These are phyloP conservation scores for Actinopyga echinites DNA, from an alignment of 53 echinoderm and acorn worm genomes.

Conservation along the genomic window DNA sequence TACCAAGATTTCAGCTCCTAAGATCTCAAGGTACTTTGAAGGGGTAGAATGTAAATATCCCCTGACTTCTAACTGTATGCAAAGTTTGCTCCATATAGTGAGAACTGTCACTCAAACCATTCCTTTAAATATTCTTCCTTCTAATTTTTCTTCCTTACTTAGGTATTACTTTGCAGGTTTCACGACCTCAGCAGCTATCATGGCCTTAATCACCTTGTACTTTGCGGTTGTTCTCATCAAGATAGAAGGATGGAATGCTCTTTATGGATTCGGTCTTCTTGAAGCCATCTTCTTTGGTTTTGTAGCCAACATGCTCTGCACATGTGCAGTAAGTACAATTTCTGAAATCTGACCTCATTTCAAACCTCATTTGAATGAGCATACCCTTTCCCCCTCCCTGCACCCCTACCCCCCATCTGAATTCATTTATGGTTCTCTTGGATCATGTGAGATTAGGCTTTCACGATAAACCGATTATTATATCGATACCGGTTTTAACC, in stretches of 20 bases:
- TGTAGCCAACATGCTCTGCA: slow-evolving; percentile 67
- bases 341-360: no score
- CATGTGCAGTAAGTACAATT: slow-evolving; percentile 69
- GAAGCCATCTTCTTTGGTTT: slow-evolving; percentile 87
- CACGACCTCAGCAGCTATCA: slow-evolving; percentile 73
- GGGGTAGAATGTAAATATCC: no score
- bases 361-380: no score
- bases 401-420: no score
- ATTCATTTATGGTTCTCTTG: no score
- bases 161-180: slow-evolving; percentile 87
- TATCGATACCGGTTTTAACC: no score
- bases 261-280: slow-evolving; percentile 72
- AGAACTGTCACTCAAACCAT: background rate
- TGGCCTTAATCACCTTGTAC: slow-evolving; percentile 69
- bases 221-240: slow-evolving; percentile 63
- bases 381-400: no score
- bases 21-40: no score
- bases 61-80: background rate
- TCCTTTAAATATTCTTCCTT: background rate
- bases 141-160: background rate
- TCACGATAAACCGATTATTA: no score
- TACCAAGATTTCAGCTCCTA: no score
- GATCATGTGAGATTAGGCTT: no score
- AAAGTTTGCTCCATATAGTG: background rate
- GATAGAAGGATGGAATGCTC: slow-evolving; percentile 71